These are phyloP conservation scores for Mythimna albipuncta DNA, from an alignment of 2,888 invertebrate genomes.

Conservation along the genomic window DNA sequence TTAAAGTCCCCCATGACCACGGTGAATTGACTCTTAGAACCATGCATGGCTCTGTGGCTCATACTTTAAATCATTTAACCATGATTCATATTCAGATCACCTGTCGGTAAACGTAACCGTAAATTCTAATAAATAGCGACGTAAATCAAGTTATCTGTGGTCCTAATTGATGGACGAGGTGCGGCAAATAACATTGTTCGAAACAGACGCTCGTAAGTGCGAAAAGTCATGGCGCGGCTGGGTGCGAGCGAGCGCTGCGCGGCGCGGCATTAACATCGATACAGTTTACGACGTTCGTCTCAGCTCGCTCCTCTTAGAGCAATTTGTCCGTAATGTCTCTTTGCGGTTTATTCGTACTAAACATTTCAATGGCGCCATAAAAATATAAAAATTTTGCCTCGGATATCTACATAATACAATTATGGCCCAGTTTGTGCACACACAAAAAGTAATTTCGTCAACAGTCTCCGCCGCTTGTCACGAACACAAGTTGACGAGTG, in stretches of 20 bases:
- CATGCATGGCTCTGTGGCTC: too few species aligned
- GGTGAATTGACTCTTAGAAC: too few species aligned
- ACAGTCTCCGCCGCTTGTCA: constrained; percentile 5
- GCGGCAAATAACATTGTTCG: not conserved
- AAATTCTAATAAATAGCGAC: constrained; percentile 22
- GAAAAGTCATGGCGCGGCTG: not conserved
- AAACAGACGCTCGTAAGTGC: constrained; percentile 1
- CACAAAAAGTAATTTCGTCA: constrained; percentile 38
- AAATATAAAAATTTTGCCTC: constrained; percentile 39
- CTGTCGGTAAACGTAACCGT: not conserved
- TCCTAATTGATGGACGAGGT: not conserved
- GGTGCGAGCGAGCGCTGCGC: not conserved
- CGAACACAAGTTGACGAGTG: not conserved
- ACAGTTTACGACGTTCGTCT: constrained; percentile 41
- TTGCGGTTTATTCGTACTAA: constrained; percentile 46
- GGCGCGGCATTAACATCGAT: constrained; percentile 17
- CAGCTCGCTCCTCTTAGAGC: constrained; percentile 6
- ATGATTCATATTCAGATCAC: not conserved
- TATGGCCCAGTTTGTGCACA: constrained; percentile 32
- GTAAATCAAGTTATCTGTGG: constrained; percentile 7
- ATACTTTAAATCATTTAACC: not conserved
- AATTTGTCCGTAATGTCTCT: constrained; percentile 36
- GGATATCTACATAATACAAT: constrained; percentile 47
- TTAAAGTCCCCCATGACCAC: too few species aligned
- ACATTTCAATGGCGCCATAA: constrained; percentile 38